Evolutionary conservation across 2,888 invertebrate genomes (phyloP).

Genomic region (Strigamia crassipes): DNA sequence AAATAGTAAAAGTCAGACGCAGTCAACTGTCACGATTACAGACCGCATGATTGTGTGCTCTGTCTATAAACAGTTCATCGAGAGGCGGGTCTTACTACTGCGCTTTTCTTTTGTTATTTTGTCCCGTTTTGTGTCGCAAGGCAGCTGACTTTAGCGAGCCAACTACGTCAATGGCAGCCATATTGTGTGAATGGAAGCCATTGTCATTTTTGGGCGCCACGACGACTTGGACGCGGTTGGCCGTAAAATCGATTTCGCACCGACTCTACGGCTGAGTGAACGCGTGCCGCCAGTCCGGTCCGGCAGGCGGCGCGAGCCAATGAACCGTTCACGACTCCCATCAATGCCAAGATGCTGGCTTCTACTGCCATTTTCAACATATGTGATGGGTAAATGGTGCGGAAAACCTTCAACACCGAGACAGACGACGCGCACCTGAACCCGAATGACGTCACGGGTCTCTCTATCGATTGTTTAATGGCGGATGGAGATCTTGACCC

Average conservation of each 20-base stretch:
- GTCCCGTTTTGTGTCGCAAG: not conserved
- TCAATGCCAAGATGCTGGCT: slow-evolving; percentile 17
- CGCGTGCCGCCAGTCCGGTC: slow-evolving; percentile 32
- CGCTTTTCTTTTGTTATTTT: slow-evolving; percentile 15
- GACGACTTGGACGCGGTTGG: slow-evolving; percentile 33
- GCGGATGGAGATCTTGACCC: slow-evolving; percentile 17
- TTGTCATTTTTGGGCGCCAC: slow-evolving; percentile 26
- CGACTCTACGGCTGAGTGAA: slow-evolving; percentile 29
- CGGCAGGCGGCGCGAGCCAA: slow-evolving; percentile 24
- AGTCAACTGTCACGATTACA: not conserved
- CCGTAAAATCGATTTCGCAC: slow-evolving; percentile 34
- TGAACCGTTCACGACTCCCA: slow-evolving; percentile 10
- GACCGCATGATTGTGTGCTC: not conserved
- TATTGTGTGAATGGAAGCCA: slow-evolving; percentile 23
- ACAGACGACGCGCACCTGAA: not conserved
- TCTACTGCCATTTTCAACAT: not conserved
- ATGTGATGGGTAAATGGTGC: slow-evolving; percentile 1
- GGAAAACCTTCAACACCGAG: not conserved
- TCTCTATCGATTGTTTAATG: slow-evolving; percentile 2
- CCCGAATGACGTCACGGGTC: slow-evolving; percentile 2
- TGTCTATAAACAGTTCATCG: slow-evolving; percentile 32
- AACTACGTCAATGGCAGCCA: slow-evolving; percentile 26
- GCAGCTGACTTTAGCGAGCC: not conserved
- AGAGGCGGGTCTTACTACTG: not conserved
- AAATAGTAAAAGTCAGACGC: not conserved